These are phyloP conservation scores for Clupea harengus DNA, from an alignment of 2,113 vertebrate genomes.

Conservation along the genomic window DNA sequence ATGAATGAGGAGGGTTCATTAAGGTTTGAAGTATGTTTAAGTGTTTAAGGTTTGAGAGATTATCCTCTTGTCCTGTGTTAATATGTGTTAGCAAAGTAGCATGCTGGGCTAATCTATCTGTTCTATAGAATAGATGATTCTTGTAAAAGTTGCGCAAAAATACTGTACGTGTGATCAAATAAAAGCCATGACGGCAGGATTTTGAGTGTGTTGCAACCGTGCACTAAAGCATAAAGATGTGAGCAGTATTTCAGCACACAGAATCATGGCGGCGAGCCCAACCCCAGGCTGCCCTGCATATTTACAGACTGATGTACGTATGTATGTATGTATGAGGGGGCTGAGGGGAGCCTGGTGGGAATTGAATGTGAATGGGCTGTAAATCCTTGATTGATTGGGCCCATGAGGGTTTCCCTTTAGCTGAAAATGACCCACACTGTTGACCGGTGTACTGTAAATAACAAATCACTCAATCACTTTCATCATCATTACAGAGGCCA, in stretches of 20 bases:
- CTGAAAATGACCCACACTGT: background rate
- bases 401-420: background rate
- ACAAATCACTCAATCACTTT: background rate
- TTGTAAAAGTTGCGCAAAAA: too few relatives aligned
- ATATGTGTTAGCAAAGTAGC: too few relatives aligned
- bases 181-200: background rate
- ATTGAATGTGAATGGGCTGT: background rate
- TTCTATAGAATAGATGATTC: too few relatives aligned
- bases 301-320: background rate
- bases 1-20: too few relatives aligned
- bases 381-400: background rate
- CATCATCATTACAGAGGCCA: background rate
- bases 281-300: background rate
- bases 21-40: too few relatives aligned
- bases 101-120: too few relatives aligned
- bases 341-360: background rate
- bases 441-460: background rate
- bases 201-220: background rate
- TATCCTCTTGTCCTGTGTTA: too few relatives aligned
- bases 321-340: background rate
- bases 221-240: background rate
- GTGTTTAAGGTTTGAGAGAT: too few relatives aligned
- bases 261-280: background rate
- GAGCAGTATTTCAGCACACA: background rate
- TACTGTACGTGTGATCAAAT: too few relatives aligned